Base-by-base conservation (phyloP, 2,888 invertebrate species). In the Drosophila rellima region DNA sequence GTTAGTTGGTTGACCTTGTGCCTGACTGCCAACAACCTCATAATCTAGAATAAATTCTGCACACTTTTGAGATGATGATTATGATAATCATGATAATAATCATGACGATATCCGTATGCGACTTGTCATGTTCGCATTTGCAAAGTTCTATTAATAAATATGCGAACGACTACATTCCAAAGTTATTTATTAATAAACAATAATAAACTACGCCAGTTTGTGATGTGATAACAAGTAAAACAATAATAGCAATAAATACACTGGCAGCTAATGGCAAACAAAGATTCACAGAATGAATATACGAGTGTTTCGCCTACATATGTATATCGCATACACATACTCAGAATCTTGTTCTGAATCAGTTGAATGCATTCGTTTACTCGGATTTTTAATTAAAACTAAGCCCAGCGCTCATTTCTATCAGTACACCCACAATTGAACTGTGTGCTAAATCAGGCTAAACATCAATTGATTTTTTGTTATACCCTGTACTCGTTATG, bases 351-450 rank as follows among this genome's bases (percentile, higher is more conserved):
- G 26, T 45, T 59, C 31, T 35, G 37, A 51, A 33, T 59, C 40
- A 35, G 50, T 31, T 39, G 54, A 54, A 39, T 45, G 59, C 52
- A 42, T 59, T 54, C 47, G 11, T 48, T 48, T 35, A 10, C 29
- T 47, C 20, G 39, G 42, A 55, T 75, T 78, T 80, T 79, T 71
- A 74, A 81, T 80, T 81, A 79, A 77, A 52, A 62, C 52, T 51
- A 45, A 64, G 29, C 60, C 35, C 39, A 45, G 47, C 52, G 18
- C 55, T 48, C 48, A 42, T 23, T 56, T 42, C 33, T 17, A 47
- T 39, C 26, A 18, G 18, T 6, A 26, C 40, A 42, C 18, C 26
- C 39, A 23, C 50, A 2, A 10, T 35, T 37, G 35, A 23, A 61
- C 15, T 57, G 3, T 37, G 37, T 8, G 17, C 17, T 10, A 20